Evolutionary conservation across 2,797 vertebrate species (phyloP).

Genomic region (Scomberomorus guttatus): DNA sequence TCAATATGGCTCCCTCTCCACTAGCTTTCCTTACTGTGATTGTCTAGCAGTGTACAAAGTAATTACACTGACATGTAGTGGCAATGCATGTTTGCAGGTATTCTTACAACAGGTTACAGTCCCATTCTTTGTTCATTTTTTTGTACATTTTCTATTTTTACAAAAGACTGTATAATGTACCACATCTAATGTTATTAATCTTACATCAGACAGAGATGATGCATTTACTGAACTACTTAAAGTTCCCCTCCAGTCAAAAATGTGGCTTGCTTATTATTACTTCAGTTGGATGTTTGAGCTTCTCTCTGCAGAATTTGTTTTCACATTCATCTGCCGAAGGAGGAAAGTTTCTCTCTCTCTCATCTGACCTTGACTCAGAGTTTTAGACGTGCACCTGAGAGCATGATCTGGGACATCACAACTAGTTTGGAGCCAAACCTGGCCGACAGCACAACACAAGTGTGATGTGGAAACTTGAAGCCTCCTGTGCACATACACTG

Average conservation of each 20-base stretch:
- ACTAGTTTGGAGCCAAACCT: neutral
- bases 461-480: neutral
- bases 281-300: neutral
- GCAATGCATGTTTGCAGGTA: conserved; percentile 38
- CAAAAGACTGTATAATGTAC: neutral
- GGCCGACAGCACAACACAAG: neutral
- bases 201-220: neutral
- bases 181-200: neutral
- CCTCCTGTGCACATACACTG: neutral
- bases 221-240: neutral
- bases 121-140: conserved; percentile 1
- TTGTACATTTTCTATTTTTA: neutral
- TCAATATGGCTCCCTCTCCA: conserved; percentile 44
- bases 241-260: no score
- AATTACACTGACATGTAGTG: conserved; percentile 43
- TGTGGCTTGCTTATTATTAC: neutral
- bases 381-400: neutral
- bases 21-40: conserved; percentile 54
- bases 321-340: neutral
- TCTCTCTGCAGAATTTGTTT: neutral
- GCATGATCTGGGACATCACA: neutral
- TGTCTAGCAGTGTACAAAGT: conserved; percentile 43
- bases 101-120: conserved; percentile 9
- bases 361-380: neutral
- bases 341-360: neutral